Evolutionary conservation across 30 jellyfish, hydroid and myxozoan genomes (phyloP).

Genomic region (Hydractinia symbiolongicarpus): DNA sequence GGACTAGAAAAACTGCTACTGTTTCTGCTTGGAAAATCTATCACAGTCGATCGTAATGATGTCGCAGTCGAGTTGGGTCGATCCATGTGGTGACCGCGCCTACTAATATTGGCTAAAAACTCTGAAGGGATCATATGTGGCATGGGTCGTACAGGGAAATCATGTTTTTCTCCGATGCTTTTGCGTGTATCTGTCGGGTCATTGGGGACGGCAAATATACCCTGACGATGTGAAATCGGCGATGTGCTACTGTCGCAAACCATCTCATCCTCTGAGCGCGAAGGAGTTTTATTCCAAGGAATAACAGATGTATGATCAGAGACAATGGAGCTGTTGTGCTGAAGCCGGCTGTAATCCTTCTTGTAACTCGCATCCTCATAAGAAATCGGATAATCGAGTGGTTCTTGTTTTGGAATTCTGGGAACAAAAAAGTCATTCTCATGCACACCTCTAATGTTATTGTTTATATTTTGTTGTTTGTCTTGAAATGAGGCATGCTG

Average conservation of each 20-base stretch:
- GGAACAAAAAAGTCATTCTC: conserved; percentile 1
- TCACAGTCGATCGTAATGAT: conserved; percentile 65
- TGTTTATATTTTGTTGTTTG: not conserved
- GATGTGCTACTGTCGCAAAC: conserved; percentile 18
- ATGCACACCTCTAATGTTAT: not conserved
- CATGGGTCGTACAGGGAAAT: conserved; percentile 62
- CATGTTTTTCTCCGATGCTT: not conserved
- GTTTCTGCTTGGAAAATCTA: conserved; percentile 58
- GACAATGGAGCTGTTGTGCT: not conserved
- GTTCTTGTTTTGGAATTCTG: conserved; percentile 9
- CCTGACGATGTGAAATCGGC: not conserved
- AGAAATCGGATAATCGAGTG: not conserved
- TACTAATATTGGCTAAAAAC: conserved; percentile 48
- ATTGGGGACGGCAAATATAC: not conserved
- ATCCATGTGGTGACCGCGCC: conserved; percentile 52
- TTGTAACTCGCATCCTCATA: not conserved
- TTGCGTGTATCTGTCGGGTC: not conserved
- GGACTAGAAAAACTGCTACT: conserved; percentile 45
- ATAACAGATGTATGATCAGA: conserved; percentile 16
- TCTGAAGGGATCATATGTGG: conserved; percentile 86
- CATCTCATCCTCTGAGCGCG: not conserved
- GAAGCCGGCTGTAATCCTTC: not conserved
- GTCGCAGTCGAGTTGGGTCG: conserved; percentile 84
- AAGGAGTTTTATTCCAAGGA: conserved; percentile 5
- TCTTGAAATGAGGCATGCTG: too few relatives aligned